A percentile compares a stretch with the other conserved stretches of the same genome.
Conservation (phyloP, 2,113 vertebrate species). For the Eupsittula cactorum region DNA sequence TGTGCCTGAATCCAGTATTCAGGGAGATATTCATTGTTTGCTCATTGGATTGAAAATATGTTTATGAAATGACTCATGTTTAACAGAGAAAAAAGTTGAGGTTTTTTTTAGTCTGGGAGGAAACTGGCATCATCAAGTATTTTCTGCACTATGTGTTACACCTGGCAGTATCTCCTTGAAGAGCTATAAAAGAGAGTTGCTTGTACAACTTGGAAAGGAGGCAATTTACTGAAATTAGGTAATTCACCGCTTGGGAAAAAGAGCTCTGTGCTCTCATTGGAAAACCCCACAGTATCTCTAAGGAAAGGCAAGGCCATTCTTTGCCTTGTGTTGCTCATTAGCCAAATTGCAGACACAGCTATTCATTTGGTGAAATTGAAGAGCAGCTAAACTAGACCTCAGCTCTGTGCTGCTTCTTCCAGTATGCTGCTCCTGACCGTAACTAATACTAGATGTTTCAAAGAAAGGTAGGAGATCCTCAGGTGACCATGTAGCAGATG, state of each 20-base stretch:
- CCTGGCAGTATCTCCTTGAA: constrained; percentile 19
- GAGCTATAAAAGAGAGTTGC: constrained; percentile 25
- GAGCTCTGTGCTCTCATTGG: not conserved
- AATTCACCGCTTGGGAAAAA: constrained; percentile 39
- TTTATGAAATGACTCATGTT: not conserved
- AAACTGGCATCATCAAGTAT: not conserved
- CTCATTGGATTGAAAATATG: not conserved
- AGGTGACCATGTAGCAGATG: not conserved
- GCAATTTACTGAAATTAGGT: constrained; percentile 62
- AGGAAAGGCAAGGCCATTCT: not conserved
- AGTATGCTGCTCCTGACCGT: not conserved
- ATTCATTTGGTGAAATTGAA: not conserved
- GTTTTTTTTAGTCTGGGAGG: not conserved
- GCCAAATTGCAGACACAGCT: not conserved
- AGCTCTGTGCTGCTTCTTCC: not conserved
- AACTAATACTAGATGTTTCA: not conserved
- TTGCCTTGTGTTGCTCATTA: not conserved
- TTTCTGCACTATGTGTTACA: not conserved
- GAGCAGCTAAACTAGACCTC: not conserved
- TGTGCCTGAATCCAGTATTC: not conserved
- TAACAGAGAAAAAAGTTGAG: not conserved
- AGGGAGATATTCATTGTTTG: not conserved
- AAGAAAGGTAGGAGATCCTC: not conserved
- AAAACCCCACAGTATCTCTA: not conserved
- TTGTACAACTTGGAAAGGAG: not conserved